Conservation (phyloP, 2,113 vertebrate genomes). For the Pavo muticus region DNA sequence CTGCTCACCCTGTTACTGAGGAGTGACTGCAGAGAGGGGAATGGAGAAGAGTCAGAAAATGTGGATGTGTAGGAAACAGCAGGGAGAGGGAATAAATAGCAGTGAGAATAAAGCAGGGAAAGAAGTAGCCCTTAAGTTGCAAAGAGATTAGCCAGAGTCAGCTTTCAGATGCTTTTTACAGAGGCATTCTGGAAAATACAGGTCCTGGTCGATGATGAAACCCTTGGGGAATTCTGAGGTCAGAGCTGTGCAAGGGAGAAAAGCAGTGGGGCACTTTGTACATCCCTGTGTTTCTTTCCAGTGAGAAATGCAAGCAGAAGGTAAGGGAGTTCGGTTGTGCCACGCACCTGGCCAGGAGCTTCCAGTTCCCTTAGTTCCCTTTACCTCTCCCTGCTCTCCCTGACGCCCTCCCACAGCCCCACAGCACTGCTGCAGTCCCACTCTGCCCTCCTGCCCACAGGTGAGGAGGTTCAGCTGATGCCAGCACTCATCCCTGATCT, state of each 20-base stretch:
- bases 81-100: background rate
- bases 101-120: background rate
- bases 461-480: background rate
- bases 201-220: constrained; percentile 25
- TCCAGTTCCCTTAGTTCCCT: no score
- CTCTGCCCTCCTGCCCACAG: background rate
- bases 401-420: no score
- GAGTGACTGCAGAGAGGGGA: background rate
- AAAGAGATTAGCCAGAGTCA: background rate
- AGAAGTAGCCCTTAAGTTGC: background rate
- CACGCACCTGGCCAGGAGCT: no score
- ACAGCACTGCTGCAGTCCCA: no score
- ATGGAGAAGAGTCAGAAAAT: background rate
- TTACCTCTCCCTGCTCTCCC: no score
- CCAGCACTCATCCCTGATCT: background rate
- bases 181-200: constrained; percentile 28
- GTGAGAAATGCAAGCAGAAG: background rate
- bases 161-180: constrained; percentile 46
- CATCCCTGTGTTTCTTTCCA: background rate
- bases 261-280: background rate
- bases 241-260: constrained; percentile 6
- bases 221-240: background rate
- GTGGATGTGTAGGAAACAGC: background rate
- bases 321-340: background rate
- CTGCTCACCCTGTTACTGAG: background rate